Percentiles rank a stretch among this genome's conserved stretches.
These are phyloP conservation scores for Idaea biselata DNA, from an alignment of 2,888 invertebrate genomes.

Conservation along the genomic window DNA sequence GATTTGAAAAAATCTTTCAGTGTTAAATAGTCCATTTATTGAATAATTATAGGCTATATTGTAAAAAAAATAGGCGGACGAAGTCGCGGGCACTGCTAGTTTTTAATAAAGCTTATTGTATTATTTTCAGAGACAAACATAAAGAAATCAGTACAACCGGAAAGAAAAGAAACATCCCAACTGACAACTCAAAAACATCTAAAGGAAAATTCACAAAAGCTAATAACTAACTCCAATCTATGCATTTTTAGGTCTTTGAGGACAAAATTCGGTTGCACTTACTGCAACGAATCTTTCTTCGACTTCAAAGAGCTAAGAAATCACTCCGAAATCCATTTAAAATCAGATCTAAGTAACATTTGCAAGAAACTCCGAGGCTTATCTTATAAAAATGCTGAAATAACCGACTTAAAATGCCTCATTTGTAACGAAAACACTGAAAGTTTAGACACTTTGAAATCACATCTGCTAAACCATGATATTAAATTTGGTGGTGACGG, in stretches of 20 bases:
- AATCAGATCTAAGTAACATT: slow-evolving; percentile 27
- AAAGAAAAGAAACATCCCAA: not conserved
- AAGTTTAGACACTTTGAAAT: slow-evolving; percentile 34
- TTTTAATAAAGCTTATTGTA: too few relatives aligned
- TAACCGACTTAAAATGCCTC: slow-evolving; percentile 47
- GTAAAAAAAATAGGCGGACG: too few relatives aligned
- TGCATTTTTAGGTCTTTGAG: slow-evolving; percentile 49
- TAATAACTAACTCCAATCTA: slow-evolving; percentile 52
- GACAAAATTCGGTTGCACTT: slow-evolving; percentile 48
- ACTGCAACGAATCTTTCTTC: slow-evolving; percentile 41
- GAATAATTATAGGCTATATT: too few relatives aligned
- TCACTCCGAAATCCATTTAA: slow-evolving; percentile 37
- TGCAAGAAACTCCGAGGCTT: slow-evolving; percentile 38
- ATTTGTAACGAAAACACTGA: slow-evolving; percentile 34
- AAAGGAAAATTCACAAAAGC: slow-evolving; percentile 45
- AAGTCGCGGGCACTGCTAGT: too few relatives aligned
- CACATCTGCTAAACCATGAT: slow-evolving; percentile 42
- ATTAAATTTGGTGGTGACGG: slow-evolving; percentile 31
- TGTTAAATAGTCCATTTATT: too few relatives aligned
- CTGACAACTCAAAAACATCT: slow-evolving; percentile 16
- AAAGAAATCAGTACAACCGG: not conserved
- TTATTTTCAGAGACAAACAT: not conserved
- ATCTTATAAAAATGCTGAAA: slow-evolving; percentile 47
- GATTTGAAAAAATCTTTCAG: too few relatives aligned
- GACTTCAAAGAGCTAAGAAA: slow-evolving; percentile 39